Evolutionary conservation across 2,888 invertebrate species (phyloP).

Genomic region (Xanthia icteritia): DNA sequence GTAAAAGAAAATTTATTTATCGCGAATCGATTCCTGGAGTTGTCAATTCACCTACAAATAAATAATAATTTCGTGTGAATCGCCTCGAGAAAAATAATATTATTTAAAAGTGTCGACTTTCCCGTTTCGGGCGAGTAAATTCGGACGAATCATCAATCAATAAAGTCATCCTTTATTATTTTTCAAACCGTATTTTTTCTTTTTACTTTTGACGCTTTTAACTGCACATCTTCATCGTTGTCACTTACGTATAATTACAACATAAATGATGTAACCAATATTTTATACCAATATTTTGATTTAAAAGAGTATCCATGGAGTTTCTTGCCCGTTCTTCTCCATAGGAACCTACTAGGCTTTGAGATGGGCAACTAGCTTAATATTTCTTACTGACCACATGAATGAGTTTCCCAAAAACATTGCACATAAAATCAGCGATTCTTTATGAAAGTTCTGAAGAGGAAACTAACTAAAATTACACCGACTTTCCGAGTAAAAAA

Average conservation of each 20-base stretch:
- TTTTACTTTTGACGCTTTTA: not conserved
- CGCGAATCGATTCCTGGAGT: too few species aligned
- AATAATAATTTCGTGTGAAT: too few species aligned
- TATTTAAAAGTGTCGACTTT: too few species aligned
- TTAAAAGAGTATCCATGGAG: not conserved
- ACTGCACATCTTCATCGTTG: too few species aligned
- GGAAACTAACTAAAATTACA: conserved; percentile 11
- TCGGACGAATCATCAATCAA: too few species aligned
- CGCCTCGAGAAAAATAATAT: too few species aligned
- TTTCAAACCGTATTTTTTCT: not conserved
- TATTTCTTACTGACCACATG: not conserved
- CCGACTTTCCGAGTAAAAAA: conserved; percentile 15
- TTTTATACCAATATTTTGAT: not conserved
- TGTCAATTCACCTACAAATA: too few species aligned
- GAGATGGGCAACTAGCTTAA: not conserved
- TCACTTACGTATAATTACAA: too few species aligned
- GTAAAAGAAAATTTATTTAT: too few species aligned
- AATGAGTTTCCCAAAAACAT: not conserved
- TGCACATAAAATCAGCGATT: not conserved
- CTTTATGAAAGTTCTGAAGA: not conserved
- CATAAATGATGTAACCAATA: not conserved
- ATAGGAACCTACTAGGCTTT: not conserved
- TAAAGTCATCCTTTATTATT: not conserved
- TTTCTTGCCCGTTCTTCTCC: not conserved
- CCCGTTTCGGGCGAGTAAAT: too few species aligned